Conservation (phyloP, 2,797 vertebrate genomes). For the Moxostoma hubbsi region DNA sequence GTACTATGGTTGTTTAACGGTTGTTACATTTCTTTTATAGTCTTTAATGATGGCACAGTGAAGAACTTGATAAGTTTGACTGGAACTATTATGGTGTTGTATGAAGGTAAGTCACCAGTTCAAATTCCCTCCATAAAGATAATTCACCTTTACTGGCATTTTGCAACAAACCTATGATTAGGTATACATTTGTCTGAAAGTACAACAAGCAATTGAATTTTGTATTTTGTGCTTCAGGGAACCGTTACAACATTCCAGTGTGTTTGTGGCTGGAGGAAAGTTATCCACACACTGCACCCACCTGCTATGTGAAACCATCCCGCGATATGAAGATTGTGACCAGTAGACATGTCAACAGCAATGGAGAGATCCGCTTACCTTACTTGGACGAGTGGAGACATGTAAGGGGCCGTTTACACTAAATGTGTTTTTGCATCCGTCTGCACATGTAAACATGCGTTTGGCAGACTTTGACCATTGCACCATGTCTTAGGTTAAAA, state of each 20-base stretch:
- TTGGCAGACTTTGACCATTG: too few species aligned
- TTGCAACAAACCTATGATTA: neutral
- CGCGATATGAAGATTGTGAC: constrained; percentile 86
- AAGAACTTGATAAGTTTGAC: constrained; percentile 86
- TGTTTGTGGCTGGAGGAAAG: constrained; percentile 89
- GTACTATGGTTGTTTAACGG: neutral
- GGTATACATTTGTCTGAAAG: neutral
- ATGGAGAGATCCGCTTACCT: constrained; percentile 68
- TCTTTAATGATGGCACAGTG: constrained; percentile 88
- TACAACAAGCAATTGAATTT: neutral
- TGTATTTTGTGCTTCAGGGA: constrained; percentile 69
- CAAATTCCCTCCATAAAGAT: constrained; percentile 18
- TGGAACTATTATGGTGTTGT: constrained; percentile 85
- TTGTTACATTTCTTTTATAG: constrained; percentile 69
- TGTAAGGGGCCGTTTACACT: constrained; percentile 57
- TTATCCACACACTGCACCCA: constrained; percentile 87
- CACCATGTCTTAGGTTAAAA: too few species aligned
- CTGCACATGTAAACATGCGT: too few species aligned
- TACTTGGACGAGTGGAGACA: constrained; percentile 74
- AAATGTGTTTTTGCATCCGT: too few species aligned
- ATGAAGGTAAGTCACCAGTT: constrained; percentile 72
- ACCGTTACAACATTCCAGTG: constrained; percentile 87
- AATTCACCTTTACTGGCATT: neutral
- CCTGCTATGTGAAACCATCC: constrained; percentile 91
- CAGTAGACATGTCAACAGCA: constrained; percentile 80